phyloP scores from a whole-genome alignment of 2,888 invertebrate species.

The Machimus atricapillus region DNA sequence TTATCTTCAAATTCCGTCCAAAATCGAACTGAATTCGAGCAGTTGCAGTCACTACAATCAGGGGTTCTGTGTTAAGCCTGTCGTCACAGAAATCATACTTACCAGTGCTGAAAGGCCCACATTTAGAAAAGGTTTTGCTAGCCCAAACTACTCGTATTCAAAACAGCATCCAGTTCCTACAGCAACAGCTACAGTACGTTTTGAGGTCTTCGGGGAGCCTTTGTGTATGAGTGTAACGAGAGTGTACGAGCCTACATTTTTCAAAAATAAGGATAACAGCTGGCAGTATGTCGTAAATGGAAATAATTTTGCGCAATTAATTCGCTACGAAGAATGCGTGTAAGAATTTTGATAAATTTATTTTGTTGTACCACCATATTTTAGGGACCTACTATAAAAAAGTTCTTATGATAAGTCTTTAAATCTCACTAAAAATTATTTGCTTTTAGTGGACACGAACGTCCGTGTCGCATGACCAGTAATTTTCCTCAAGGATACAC shows the following conservation, averaged over 20 bases:
- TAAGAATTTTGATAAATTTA: not conserved
- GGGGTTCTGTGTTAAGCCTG: not conserved
- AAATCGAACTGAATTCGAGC: not conserved
- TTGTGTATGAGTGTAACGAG: not conserved
- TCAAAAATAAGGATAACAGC: not conserved
- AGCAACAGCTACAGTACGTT: not conserved
- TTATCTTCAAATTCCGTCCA: not conserved
- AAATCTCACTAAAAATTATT: not conserved
- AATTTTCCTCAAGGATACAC: not conserved
- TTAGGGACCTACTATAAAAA: not conserved
- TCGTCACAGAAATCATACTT: not conserved
- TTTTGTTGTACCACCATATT: not conserved
- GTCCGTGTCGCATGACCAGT: not conserved
- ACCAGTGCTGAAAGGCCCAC: not conserved
- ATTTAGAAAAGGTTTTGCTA: not conserved
- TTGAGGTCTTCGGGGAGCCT: not conserved
- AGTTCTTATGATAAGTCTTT: too few species aligned
- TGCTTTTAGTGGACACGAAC: not conserved
- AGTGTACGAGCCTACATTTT: not conserved
- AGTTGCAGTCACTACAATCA: not conserved
- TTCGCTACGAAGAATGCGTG: not conserved
- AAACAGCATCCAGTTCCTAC: too few species aligned
- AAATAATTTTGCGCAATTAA: not conserved
- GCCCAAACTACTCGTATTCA: not conserved
- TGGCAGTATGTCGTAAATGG: not conserved